Percentiles rank a stretch among this genome's conserved stretches.
These are phyloP conservation scores for Ornithorhynchus anatinus DNA, from an alignment of 2,113 vertebrate genomes.

Conservation along the genomic window DNA sequence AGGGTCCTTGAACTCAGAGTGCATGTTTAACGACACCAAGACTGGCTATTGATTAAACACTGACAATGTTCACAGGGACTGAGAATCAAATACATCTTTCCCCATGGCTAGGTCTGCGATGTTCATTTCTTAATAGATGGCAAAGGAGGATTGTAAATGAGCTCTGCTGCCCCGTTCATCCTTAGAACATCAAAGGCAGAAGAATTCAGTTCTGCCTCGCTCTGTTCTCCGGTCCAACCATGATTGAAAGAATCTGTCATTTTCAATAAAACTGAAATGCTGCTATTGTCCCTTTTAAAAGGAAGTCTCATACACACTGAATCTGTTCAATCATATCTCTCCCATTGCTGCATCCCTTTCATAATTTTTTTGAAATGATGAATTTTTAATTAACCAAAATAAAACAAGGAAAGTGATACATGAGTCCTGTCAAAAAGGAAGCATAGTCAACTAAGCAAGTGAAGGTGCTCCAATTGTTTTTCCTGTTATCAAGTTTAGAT, in stretches of 20 bases:
- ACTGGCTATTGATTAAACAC: slow-evolving; percentile 66
- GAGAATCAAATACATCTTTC: slow-evolving; percentile 64
- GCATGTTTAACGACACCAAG: slow-evolving; percentile 54
- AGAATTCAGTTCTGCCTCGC: slow-evolving; percentile 50
- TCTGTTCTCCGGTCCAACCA: slow-evolving; percentile 26
- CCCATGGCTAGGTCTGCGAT: slow-evolving; percentile 48
- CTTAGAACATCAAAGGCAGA: slow-evolving; percentile 58
- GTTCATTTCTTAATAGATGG: slow-evolving; percentile 63
- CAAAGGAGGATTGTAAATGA: slow-evolving; percentile 61
- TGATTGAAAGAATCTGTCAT: slow-evolving; percentile 24
- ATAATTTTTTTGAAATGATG: too few species aligned
- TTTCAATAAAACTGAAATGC: slow-evolving; percentile 12
- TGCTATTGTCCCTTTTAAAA: slow-evolving; percentile 6
- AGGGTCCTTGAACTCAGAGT: slow-evolving; percentile 53
- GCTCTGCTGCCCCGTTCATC: slow-evolving; percentile 32
- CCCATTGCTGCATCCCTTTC: slow-evolving; percentile 4
- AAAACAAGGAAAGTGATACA: too few species aligned
- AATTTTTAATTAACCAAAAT: too few species aligned
- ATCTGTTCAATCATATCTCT: not conserved
- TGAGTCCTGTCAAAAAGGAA: too few species aligned
- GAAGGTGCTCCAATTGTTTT: too few species aligned
- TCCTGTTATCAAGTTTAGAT: too few species aligned
- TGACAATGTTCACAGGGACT: slow-evolving; percentile 64
- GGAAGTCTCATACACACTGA: not conserved
- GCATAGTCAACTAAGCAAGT: too few species aligned